Percentiles rank a stretch among this genome's conserved stretches.
These are phyloP conservation scores for Trilocha varians DNA, from an alignment of 2,888 invertebrate species.

Conservation along the genomic window DNA sequence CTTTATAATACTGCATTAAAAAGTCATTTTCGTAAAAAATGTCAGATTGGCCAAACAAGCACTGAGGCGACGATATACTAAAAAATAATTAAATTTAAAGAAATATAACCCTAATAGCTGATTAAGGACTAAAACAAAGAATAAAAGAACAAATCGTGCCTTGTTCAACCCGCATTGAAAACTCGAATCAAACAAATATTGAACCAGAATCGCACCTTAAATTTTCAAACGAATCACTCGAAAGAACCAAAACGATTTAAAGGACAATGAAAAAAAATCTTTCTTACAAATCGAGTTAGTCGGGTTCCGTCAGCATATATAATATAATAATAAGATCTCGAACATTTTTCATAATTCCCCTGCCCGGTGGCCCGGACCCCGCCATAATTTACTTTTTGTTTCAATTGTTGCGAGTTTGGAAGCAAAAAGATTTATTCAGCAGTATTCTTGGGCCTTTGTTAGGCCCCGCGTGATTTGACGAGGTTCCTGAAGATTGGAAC, in stretches of 20 bases:
- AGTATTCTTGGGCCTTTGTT: slow-evolving; percentile 21
- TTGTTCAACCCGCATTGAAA: too few relatives aligned
- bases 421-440: slow-evolving; percentile 48
- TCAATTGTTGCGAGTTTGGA: slow-evolving; percentile 59
- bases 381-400: slow-evolving; percentile 65
- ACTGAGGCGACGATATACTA: too few relatives aligned
- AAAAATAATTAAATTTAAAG: too few relatives aligned
- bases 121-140: too few relatives aligned
- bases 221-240: background rate
- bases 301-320: slow-evolving; percentile 15
- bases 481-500: background rate
- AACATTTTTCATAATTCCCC: slow-evolving; percentile 57
- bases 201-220: background rate
- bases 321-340: slow-evolving; percentile 26
- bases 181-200: background rate
- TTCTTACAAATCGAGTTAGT: slow-evolving; percentile 20
- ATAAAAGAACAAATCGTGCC: too few relatives aligned
- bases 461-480: background rate
- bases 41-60: too few relatives aligned
- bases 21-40: too few relatives aligned
- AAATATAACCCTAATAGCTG: too few relatives aligned
- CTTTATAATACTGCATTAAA: too few relatives aligned
- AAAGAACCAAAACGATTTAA: slow-evolving; percentile 11
- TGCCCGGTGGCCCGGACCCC: slow-evolving; percentile 26
- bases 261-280: slow-evolving; percentile 7